phyloP scores from a whole-genome alignment of 2,113 vertebrate genomes.

The Hyperopisus bebe region DNA sequence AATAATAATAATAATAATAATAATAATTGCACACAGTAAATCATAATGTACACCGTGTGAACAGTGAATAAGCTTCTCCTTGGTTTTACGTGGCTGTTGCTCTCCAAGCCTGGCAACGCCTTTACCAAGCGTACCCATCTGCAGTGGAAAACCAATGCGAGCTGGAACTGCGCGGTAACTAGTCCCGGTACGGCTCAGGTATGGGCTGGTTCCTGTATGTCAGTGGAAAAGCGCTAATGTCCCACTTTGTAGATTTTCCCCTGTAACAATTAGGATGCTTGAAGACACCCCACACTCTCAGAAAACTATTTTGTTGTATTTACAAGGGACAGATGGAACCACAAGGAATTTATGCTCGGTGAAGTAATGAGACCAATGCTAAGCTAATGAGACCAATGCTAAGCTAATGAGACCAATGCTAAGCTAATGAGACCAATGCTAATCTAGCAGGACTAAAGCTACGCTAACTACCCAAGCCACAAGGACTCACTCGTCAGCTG shows the following conservation, averaged over 20 bases:
- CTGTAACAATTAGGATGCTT: neutral
- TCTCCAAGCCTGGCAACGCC: neutral
- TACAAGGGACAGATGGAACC: neutral
- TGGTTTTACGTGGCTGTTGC: neutral
- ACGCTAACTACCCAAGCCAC: neutral
- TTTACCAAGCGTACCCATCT: neutral
- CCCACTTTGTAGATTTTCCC: neutral
- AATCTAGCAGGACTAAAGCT: neutral
- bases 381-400: neutral
- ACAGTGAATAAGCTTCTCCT: neutral
- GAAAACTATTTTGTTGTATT: neutral
- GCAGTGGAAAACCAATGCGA: neutral
- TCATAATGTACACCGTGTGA: neutral
- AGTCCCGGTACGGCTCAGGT: neutral
- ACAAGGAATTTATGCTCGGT: neutral
- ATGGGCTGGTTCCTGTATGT: neutral
- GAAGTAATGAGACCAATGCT: neutral
- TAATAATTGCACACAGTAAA: neutral
- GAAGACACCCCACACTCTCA: neutral
- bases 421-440: neutral
- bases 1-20: neutral
- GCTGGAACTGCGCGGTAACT: neutral
- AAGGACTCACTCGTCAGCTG: slow-evolving; percentile 82
- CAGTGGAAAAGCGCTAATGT: neutral
- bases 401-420: neutral